Evolutionary conservation across 1,140 invertebrate genomes (phyloP), one percentile per base, ranked within the genome.

Genomic region (Luehdorfia chinensis): DNA sequence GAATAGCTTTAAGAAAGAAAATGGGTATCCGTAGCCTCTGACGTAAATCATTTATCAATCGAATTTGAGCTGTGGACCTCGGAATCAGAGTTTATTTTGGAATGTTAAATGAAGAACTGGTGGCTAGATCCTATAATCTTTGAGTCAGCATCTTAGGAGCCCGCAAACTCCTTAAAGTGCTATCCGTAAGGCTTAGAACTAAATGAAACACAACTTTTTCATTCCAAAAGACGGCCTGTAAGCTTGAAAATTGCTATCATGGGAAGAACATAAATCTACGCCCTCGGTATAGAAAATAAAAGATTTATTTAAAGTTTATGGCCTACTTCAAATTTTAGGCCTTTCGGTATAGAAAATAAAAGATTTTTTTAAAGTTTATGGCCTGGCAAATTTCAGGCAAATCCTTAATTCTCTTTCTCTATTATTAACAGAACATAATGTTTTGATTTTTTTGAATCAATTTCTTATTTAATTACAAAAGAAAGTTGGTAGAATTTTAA

Each of bases 201-300:
- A 69, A 73, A 74, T 74, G 70, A 66, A 74, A 74, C 64, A 74
- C 70, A 67, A 66, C 68, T 73, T 69, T 74, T 71, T 72, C 63
- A 66, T 68, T 55, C 61, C 52, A 47, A 49, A 59, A 57, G 47
- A 31, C 44, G 48, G 50, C 15, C 18, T 7, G 14, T 58, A 27
- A 58, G 59, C 31, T 48, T 36, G 62, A 62, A 73, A 68, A 73
- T 75, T 63, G 23, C 23, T 25, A 27, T 0, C 13, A 27, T 7
- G 2, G 6, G 14, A 2, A 8, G n/a, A n/a, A n/a, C n/a, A n/a
- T n/a, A n/a, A n/a, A n/a, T n/a, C n/a, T n/a, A n/a, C 9, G 34
- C 11, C 6, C 34, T 11, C 34, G 9, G 21, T 13, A 5, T 21
- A 11, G 3, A 7, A 1, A 11, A 13, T 19, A 23, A 23, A 37